Base-by-base conservation (phyloP, 2,113 vertebrate genomes). In the Tamias sibiricus region DNA sequence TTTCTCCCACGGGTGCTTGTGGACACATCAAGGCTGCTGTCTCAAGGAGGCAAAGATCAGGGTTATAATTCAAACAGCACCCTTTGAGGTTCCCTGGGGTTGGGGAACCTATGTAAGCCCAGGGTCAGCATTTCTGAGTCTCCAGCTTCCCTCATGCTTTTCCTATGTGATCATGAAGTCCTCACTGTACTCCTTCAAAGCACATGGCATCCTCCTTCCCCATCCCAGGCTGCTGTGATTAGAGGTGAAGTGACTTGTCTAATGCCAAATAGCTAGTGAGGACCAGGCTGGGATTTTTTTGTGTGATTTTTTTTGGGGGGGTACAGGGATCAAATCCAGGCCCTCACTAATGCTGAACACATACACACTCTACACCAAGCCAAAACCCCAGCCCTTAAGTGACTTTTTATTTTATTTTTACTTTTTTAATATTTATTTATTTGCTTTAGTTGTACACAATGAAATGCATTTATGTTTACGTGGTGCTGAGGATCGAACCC, bases 201-300 rank as follows among this genome's bases (percentile, higher is more conserved):
- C 74, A 57, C 32, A 81, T 2, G 49, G n/a, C 11, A 44, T 74
- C 37, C 17, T 32, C 16, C 0, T 20, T 92, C 83, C 66, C 42
- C 35, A 26, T 14, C 17, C 17, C 1, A 84, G 66, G 83, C 76
- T 88, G 74, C 35, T 2, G 35, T 1, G 8, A 19, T 8, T 35
- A 75, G 2, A 79, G 3, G 13, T 20, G 49, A 94, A 83, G 72
- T 69, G 2, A 94, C 52, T 57, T 71, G n/a, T 37, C 68, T 52
- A 28, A 69, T 71, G 49, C 44, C 71, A 89, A 37, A 44, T n/a
- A 96, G 97, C 86, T 62, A 79, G 71, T 13, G 14, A 37, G 96
- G 94, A 52, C 96, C 95, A 80, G 97, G 88, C 68, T 35, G 37
- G 35, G n/a, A 6, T 71, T n/a, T 44, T 49, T 49, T 47, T 13